These are phyloP conservation scores for Characodon lateralis DNA, from an alignment of 2,797 vertebrate species.

Conservation along the genomic window DNA sequence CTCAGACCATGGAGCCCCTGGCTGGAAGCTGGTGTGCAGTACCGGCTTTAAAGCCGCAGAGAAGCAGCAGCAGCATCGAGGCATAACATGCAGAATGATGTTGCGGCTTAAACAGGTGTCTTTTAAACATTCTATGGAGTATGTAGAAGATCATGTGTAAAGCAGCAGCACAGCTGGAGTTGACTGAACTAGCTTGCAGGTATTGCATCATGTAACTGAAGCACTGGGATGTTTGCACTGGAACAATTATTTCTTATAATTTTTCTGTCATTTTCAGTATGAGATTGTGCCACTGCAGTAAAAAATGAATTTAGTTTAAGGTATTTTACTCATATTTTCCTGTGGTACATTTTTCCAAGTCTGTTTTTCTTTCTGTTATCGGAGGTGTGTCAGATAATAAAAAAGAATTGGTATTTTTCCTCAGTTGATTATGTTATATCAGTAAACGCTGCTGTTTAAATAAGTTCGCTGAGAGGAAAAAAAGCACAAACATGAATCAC, in stretches of 20 bases:
- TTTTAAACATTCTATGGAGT: background rate
- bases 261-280: background rate
- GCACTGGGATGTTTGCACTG: background rate
- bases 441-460: background rate
- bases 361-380: background rate
- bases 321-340: background rate
- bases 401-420: background rate
- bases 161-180: background rate
- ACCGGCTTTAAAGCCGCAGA: too few relatives aligned
- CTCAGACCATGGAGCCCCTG: too few relatives aligned
- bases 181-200: background rate
- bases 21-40: too few relatives aligned
- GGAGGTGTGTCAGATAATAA: background rate
- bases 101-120: too few relatives aligned
- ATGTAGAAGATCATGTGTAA: background rate
- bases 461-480: background rate
- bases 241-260: background rate
- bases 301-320: background rate
- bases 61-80: background rate
- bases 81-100: too few relatives aligned
- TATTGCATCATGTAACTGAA: background rate
- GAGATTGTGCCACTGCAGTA: background rate
- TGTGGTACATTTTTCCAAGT: background rate
- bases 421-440: background rate
- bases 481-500: slow-evolving; percentile 28